These are phyloP conservation scores for Oligia fasciuncula DNA, from an alignment of 2,888 invertebrate species.

Conservation along the genomic window DNA sequence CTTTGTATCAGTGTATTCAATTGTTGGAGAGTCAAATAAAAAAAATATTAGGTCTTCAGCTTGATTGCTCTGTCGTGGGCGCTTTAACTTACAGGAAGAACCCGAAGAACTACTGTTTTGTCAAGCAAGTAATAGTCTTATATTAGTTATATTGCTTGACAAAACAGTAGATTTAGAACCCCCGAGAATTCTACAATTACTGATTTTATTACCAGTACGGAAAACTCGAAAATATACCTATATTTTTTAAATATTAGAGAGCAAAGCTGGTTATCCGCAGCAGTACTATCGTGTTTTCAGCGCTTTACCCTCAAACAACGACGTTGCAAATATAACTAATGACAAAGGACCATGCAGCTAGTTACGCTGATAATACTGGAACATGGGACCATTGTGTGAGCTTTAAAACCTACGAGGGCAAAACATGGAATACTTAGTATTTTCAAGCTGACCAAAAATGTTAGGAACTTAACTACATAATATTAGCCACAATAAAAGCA, in stretches of 20 bases:
- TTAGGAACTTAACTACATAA: not conserved
- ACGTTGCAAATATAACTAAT: slow-evolving; percentile 29
- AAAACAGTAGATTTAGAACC: not conserved
- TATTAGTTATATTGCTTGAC: too few species aligned
- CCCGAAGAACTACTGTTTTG: too few species aligned
- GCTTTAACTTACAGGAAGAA: not conserved
- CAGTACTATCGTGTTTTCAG: slow-evolving; percentile 36
- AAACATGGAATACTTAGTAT: not conserved
- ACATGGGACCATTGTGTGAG: slow-evolving; percentile 16
- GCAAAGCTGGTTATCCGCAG: slow-evolving; percentile 3
- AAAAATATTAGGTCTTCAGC: too few species aligned
- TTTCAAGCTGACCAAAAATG: not conserved
- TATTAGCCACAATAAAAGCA: too few species aligned
- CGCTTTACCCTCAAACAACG: slow-evolving; percentile 31
- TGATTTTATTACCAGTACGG: not conserved
- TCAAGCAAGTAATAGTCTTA: not conserved
- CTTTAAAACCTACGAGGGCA: not conserved
- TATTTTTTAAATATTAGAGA: not conserved
- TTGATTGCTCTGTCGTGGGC: not conserved
- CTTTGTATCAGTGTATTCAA: too few species aligned
- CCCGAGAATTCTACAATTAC: not conserved
- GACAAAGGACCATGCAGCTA: slow-evolving; percentile 43
- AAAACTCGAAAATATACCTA: not conserved
- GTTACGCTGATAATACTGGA: slow-evolving; percentile 5
- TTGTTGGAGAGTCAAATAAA: too few species aligned